A percentile compares a stretch with the other conserved stretches of the same genome.
Evolutionary conservation across 2,113 vertebrate species (phyloP).

Genomic region (Podilymbus podiceps): DNA sequence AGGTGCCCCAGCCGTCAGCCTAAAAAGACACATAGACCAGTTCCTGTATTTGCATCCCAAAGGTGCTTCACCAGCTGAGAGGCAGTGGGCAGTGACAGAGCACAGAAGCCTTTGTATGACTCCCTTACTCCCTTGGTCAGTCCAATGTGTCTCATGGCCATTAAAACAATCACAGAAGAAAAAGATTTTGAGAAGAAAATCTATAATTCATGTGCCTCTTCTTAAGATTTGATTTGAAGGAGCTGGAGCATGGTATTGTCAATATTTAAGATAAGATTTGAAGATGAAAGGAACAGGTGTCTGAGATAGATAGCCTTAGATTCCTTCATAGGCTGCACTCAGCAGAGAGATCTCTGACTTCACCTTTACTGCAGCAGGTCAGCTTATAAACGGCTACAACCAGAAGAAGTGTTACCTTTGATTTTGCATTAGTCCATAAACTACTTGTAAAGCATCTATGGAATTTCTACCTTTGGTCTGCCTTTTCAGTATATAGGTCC

Average conservation of each 20-base stretch:
- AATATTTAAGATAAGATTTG: background rate
- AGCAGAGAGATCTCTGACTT: background rate
- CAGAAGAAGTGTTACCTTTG: background rate
- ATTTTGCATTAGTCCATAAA: background rate
- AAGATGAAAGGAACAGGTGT: background rate
- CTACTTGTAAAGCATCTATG: background rate
- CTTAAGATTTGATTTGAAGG: background rate
- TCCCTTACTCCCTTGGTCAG: background rate
- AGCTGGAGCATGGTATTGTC: background rate
- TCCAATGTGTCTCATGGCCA: background rate
- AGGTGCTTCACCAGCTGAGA: background rate
- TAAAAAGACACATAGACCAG: background rate
- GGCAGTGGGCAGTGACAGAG: accelerated
- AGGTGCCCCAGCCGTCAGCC: background rate
- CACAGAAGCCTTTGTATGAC: background rate
- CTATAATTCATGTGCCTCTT: background rate
- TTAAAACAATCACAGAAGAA: background rate
- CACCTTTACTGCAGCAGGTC: background rate
- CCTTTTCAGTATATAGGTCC: background rate
- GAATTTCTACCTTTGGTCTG: background rate
- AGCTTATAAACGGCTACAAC: background rate
- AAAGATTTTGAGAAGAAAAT: background rate
- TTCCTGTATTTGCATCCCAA: background rate
- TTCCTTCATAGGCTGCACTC: background rate
- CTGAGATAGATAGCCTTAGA: background rate